A percentile compares a stretch with the other conserved stretches of the same genome.
Evolutionary conservation across 1,140 invertebrate genomes (phyloP).

Genomic region (Globodera rostochiensis): DNA sequence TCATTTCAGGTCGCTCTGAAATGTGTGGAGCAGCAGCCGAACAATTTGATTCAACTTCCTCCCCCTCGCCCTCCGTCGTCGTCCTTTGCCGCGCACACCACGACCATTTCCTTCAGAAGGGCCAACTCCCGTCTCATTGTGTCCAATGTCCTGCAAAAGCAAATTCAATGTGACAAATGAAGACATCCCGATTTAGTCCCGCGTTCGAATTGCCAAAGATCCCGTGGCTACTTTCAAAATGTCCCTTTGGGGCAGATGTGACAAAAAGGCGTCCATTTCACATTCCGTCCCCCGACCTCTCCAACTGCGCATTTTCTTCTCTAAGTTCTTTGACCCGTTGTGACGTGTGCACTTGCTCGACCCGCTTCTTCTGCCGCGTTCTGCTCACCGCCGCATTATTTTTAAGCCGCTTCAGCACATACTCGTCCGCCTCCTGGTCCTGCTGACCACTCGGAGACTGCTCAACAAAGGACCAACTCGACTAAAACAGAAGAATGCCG

Average conservation of each 20-base stretch:
- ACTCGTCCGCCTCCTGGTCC: conserved; percentile 29
- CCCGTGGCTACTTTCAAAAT: no score
- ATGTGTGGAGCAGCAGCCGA: neutral
- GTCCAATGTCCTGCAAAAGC: conserved; percentile 44
- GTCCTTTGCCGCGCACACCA: conserved; percentile 47
- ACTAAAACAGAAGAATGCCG: no score
- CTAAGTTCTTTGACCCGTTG: conserved; percentile 40
- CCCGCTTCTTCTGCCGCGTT: conserved; percentile 48
- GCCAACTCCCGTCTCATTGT: conserved; percentile 45
- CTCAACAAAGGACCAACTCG: neutral
- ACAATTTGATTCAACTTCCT: neutral
- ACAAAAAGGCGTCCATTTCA: no score
- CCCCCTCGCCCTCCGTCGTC: neutral
- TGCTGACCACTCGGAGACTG: conserved; percentile 1
- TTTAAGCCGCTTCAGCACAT: conserved; percentile 43
- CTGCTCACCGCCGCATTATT: conserved; percentile 50
- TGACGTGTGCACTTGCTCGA: conserved; percentile 43
- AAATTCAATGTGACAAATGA: neutral
- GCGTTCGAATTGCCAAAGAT: neutral
- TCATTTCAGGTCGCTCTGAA: no score
- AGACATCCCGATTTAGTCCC: neutral
- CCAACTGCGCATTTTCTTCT: conserved; percentile 41
- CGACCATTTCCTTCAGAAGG: conserved; percentile 53
- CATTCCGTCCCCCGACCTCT: conserved; percentile 20
- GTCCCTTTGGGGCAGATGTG: no score